These are phyloP conservation scores for Epinotia ramella DNA, from an alignment of 2,888 invertebrate species.

Conservation along the genomic window DNA sequence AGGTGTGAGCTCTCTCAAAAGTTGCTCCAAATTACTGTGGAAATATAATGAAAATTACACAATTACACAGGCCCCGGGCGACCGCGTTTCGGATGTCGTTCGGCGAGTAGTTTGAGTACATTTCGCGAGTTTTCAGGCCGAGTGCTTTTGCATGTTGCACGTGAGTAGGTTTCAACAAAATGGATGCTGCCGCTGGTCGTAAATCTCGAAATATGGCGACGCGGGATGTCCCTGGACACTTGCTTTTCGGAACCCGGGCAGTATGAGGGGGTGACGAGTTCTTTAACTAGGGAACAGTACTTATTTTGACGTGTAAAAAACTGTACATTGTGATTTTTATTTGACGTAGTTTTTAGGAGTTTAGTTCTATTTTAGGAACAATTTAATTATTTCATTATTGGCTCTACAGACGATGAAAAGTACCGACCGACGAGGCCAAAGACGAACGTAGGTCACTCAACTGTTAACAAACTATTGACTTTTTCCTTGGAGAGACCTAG, in stretches of 20 bases:
- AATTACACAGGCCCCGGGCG: slow-evolving; percentile 59
- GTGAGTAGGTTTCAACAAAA: slow-evolving; percentile 72
- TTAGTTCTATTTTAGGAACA: no score
- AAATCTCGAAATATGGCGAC: slow-evolving; percentile 71
- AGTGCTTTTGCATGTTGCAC: slow-evolving; percentile 78
- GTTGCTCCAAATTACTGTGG: slow-evolving; percentile 45
- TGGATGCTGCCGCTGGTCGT: slow-evolving; percentile 68
- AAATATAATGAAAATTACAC: slow-evolving; percentile 62
- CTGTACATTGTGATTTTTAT: no score
- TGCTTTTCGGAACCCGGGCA: slow-evolving; percentile 51
- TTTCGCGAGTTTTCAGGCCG: slow-evolving; percentile 67
- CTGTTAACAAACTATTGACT: no score
- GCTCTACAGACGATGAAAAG: no score
- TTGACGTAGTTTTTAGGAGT: no score
- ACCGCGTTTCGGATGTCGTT: slow-evolving; percentile 54
- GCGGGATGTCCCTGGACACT: slow-evolving; percentile 66
- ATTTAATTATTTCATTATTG: no score
- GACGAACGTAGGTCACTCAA: no score
- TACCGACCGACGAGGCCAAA: no score
- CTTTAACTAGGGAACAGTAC: background rate
- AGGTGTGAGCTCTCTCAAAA: slow-evolving; percentile 39
- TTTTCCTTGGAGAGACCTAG: no score
- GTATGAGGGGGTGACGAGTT: slow-evolving; percentile 11
- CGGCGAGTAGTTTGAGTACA: slow-evolving; percentile 65
- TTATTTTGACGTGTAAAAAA: slow-evolving; percentile 5